These are phyloP conservation scores for Monomorium pharaonis DNA, from an alignment of 1,140 invertebrate species.

Conservation along the genomic window DNA sequence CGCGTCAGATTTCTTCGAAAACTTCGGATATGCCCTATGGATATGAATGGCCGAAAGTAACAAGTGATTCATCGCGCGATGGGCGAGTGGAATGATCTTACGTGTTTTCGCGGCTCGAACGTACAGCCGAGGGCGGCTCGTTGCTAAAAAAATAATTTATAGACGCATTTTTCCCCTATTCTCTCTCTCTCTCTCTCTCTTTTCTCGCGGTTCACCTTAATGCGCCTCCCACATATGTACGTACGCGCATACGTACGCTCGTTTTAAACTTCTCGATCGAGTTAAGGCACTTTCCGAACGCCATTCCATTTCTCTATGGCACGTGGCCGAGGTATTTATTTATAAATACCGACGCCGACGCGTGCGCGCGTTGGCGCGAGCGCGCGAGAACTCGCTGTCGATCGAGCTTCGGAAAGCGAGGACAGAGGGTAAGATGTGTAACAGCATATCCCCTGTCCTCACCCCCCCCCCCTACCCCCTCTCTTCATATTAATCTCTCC, in stretches of 20 bases:
- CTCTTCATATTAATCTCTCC: slow-evolving; percentile 61
- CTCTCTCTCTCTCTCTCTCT: no score
- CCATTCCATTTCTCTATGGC: slow-evolving; percentile 73
- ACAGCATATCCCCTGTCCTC: slow-evolving; percentile 10
- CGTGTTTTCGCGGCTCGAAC: background rate
- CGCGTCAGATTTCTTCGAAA: slow-evolving; percentile 1
- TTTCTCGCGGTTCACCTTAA: background rate
- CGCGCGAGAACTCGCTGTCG: slow-evolving; percentile 19
- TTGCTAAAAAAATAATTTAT: slow-evolving; percentile 16
- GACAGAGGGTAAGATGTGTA: slow-evolving; percentile 27
- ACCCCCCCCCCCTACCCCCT: background rate
- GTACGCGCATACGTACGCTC: background rate
- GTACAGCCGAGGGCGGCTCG: background rate
- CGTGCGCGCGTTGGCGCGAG: slow-evolving; percentile 27
- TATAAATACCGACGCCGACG: slow-evolving; percentile 76
- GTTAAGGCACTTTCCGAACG: slow-evolving; percentile 73
- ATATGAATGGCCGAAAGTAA: slow-evolving; percentile 43
- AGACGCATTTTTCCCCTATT: background rate
- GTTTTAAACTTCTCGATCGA: slow-evolving; percentile 65
- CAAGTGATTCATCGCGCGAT: slow-evolving; percentile 18
- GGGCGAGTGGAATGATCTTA: background rate
- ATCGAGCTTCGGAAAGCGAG: slow-evolving; percentile 4
- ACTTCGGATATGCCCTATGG: background rate
- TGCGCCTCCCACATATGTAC: background rate
- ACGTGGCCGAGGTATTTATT: slow-evolving; percentile 78